These are phyloP conservation scores for Macrosoma leucophasiata DNA, from an alignment of 2,888 invertebrate species.

Conservation along the genomic window DNA sequence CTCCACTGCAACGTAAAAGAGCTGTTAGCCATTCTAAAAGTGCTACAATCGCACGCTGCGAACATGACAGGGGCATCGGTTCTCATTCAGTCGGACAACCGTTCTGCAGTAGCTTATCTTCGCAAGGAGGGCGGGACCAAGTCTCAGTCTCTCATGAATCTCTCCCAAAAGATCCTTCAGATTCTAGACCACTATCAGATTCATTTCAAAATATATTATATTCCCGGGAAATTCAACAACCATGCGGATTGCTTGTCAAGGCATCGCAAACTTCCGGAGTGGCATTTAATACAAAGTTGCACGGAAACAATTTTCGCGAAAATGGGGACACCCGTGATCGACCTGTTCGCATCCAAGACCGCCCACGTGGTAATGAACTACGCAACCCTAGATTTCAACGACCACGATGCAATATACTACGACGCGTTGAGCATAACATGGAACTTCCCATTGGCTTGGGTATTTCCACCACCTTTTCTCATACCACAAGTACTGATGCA, in stretches of 20 bases:
- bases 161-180: no score
- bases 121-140: no score
- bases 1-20: slow-evolving; percentile 3
- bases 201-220: no score
- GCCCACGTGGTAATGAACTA: slow-evolving; percentile 8
- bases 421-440: slow-evolving; percentile 20
- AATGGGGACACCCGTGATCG: neutral
- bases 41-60: no score
- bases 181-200: no score
- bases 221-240: no score
- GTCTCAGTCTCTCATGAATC: no score
- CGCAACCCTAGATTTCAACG: slow-evolving; percentile 15
- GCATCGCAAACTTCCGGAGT: no score
- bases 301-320: neutral
- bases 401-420: slow-evolving; percentile 15
- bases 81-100: no score
- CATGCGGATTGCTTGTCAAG: no score
- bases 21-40: slow-evolving; percentile 1
- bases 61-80: no score
- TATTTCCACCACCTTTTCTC: slow-evolving; percentile 23
- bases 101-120: no score
- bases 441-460: slow-evolving; percentile 20
- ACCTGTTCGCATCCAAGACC: neutral
- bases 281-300: neutral
- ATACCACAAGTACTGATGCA: slow-evolving; percentile 16